Evolutionary conservation across 2,797 vertebrate genomes (phyloP), one percentile per base, ranked within the genome.

Genomic region (Melanotaenia parkinsoni): DNA sequence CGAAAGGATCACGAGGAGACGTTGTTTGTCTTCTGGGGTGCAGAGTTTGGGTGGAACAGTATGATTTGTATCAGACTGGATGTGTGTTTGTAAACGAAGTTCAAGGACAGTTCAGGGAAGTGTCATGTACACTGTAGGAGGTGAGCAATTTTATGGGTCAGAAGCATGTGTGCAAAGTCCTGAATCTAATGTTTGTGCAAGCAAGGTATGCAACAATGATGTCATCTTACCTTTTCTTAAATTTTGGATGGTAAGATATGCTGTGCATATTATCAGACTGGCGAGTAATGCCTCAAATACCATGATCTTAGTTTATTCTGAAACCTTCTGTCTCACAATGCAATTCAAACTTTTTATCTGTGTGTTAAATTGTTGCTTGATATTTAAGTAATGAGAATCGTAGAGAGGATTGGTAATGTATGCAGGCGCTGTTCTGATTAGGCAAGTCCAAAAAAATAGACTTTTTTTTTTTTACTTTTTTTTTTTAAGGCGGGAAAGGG

Each of bases 11-110:
- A 12, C 60, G 38, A 68, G 62, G 79, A 79, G 83, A 74, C 37
- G 79, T 84, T 87, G 80, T 81, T 86, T 83, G 47, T 73, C 64
- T 79, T 88, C 77, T 83, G 82, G 80, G 74, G 74, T 76, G 77
- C 80, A 5, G 16, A 60, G 63, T 76, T 16, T 11, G 77, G 87
- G 82, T 83, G 77, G 83, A 86, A 86, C 79, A 40, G 79, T 24
- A 13, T 11, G 51, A 57, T 74, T 32, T 10, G 33, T 66, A 35
- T 58, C 2, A 2, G 51, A 63, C 0, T 1, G 53, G 24, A 47
- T 30, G 50, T 28, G 66, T 35, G 71, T 69, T 86, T 82, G 61
- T 67, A 74, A n/a, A 72, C 7, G 3, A 32, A 67, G 63, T 72
- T 85, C 58, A 85, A 63, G 45, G 80, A 73, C 45, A 56, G 77